phyloP scores from a whole-genome alignment of 2,113 vertebrate species.

The Sceloporus tristichus region DNA sequence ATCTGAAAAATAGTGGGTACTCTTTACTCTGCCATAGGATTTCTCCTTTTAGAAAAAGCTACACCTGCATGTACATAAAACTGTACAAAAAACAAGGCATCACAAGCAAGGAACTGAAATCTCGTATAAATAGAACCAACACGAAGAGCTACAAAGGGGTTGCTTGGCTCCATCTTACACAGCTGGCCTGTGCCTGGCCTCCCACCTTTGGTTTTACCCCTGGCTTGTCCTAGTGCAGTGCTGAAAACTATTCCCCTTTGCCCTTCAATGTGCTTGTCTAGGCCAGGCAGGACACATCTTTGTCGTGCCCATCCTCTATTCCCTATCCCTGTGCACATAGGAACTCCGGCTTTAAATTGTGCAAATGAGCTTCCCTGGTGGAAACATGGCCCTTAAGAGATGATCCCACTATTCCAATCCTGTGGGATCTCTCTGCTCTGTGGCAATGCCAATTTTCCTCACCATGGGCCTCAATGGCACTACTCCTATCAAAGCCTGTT shows the following conservation, averaged over 20 bases:
- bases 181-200: slow-evolving; percentile 69
- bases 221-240: slow-evolving; percentile 75
- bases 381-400: slow-evolving; percentile 16
- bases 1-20: slow-evolving; percentile 88
- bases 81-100: slow-evolving; percentile 97
- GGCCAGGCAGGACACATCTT: slow-evolving; percentile 52
- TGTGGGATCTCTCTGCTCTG: slow-evolving; percentile 15
- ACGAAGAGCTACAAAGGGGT: slow-evolving; percentile 86
- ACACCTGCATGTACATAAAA: slow-evolving; percentile 98
- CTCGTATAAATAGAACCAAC: slow-evolving; percentile 93
- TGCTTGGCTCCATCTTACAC: slow-evolving; percentile 73
- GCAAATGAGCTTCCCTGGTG: slow-evolving; percentile 68
- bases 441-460: background rate
- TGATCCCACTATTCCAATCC: background rate
- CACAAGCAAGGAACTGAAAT: slow-evolving; percentile 87
- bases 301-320: background rate
- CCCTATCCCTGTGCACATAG: slow-evolving; percentile 55
- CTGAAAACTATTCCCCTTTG: slow-evolving; percentile 45
- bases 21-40: slow-evolving; percentile 76
- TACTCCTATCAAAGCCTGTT: background rate
- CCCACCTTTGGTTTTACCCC: slow-evolving; percentile 77
- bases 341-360: slow-evolving; percentile 75
- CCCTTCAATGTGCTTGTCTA: slow-evolving; percentile 71
- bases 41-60: slow-evolving; percentile 87
- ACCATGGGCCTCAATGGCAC: background rate